Conservation (phyloP, 2,113 vertebrate genomes). For the Apaloderma vittatum region DNA sequence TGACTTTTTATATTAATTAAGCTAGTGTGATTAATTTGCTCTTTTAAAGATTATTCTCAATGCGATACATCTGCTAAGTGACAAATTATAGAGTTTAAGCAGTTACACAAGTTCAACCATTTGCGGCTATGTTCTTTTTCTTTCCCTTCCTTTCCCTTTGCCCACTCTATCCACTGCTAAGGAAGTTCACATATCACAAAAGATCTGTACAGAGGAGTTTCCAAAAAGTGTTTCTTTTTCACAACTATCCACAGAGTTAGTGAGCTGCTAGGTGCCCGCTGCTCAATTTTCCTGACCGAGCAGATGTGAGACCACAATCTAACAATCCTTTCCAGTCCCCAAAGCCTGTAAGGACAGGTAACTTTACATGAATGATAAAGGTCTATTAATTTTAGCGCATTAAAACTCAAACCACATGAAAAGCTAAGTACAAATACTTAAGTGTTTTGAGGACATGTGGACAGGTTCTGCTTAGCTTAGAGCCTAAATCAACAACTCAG, state of each 20-base stretch:
- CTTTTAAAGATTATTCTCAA: background rate
- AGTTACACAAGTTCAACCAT: background rate
- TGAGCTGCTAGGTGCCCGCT: background rate
- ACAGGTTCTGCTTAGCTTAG: background rate
- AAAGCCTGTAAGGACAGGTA: background rate
- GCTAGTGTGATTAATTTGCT: conserved; percentile 27
- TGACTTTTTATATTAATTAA: conserved; percentile 48
- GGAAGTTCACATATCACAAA: background rate
- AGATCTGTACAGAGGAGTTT: background rate
- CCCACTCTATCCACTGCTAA: background rate
- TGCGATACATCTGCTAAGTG: background rate
- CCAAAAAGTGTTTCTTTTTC: background rate
- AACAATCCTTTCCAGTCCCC: background rate
- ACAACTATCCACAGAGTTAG: background rate
- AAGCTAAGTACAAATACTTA: background rate
- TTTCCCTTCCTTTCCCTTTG: background rate
- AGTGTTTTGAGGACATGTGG: background rate
- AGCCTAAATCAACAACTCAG: background rate
- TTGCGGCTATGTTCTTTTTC: background rate
- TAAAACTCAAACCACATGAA: background rate
- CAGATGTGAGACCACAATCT: background rate
- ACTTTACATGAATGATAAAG: background rate
- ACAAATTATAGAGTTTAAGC: conserved; percentile 7
- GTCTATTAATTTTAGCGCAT: background rate
- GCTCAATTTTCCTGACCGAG: background rate